phyloP scores from a whole-genome alignment of 2,797 vertebrate species.

The Loris lydekkerianus region DNA sequence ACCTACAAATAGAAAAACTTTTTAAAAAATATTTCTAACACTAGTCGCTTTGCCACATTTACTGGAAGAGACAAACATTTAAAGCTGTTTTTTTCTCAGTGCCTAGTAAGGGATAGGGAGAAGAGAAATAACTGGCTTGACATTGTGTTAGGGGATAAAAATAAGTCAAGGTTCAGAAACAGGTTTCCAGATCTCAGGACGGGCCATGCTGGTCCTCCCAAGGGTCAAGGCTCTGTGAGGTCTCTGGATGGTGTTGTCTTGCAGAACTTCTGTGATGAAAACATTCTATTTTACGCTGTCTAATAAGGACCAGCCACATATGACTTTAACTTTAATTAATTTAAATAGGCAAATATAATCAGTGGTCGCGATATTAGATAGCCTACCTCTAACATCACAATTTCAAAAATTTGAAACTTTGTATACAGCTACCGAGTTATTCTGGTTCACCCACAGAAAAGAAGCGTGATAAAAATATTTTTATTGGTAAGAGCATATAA shows the following conservation, averaged over 20 bases:
- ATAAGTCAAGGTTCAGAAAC: background rate
- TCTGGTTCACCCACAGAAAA: conserved; percentile 59
- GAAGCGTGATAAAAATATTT: conserved; percentile 25
- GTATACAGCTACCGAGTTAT: conserved; percentile 18
- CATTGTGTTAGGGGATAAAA: background rate
- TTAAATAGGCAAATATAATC: background rate
- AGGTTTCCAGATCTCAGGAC: background rate
- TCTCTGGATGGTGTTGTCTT: background rate
- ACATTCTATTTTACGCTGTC: background rate
- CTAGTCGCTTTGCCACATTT: background rate
- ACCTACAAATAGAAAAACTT: background rate
- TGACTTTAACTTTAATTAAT: background rate
- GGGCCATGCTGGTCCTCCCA: background rate
- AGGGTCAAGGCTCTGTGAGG: background rate
- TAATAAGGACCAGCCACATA: too few relatives aligned
- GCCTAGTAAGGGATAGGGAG: background rate
- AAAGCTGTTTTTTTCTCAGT: background rate
- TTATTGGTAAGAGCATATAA: conserved; percentile 38
- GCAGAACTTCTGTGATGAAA: background rate
- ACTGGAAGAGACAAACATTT: background rate
- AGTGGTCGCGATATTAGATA: background rate
- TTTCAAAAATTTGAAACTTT: background rate
- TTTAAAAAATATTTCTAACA: background rate
- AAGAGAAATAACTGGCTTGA: conserved; percentile 2
- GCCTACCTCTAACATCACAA: background rate